phyloP scores from a whole-genome alignment of 2,797 vertebrate species.

The Spheniscus humboldti region DNA sequence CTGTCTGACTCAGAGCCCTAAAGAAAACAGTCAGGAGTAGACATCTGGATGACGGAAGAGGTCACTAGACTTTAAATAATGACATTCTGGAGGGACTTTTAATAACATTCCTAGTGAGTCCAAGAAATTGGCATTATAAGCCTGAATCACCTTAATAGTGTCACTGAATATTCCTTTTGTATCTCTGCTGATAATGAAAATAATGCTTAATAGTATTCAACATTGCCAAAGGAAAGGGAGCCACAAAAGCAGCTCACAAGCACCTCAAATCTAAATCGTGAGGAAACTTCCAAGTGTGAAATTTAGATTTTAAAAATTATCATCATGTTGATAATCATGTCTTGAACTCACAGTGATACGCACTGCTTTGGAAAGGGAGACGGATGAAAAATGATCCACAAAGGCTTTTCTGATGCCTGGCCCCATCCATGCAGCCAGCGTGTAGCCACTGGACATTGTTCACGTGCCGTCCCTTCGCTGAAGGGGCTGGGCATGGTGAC shows the following conservation, averaged over 20 bases:
- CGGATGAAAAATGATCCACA: neutral
- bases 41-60: neutral
- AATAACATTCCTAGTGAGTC: neutral
- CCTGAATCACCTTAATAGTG: neutral
- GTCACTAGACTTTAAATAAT: constrained; percentile 9
- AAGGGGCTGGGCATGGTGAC: neutral
- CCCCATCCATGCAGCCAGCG: neutral
- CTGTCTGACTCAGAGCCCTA: neutral
- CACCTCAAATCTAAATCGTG: neutral
- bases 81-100: neutral
- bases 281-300: neutral
- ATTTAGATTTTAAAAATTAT: neutral
- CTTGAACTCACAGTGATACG: neutral
- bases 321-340: neutral
- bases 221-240: neutral
- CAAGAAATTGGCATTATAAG: neutral
- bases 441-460: neutral
- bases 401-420: neutral
- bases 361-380: neutral
- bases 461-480: neutral
- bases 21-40: neutral
- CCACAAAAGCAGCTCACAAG: neutral
- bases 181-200: neutral
- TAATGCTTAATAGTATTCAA: neutral
- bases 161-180: neutral